Percentiles rank a stretch among this genome's conserved stretches.
Conservation (phyloP, 35 echinoderm and acorn worm genomes). For the Apostichopus parvimensis region DNA sequence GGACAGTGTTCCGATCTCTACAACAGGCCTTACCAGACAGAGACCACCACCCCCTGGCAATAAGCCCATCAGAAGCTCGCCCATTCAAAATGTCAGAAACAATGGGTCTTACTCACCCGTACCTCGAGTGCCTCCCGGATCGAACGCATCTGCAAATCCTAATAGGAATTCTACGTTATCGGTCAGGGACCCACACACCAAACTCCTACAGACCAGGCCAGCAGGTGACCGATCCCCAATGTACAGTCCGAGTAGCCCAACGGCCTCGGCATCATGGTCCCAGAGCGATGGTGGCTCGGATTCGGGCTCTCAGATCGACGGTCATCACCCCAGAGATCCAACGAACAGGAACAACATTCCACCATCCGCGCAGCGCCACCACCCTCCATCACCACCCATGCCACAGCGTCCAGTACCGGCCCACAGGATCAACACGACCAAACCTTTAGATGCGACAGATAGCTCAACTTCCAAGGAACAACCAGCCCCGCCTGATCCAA, state of each 20-base stretch:
- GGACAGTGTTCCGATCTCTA: constrained; percentile 73
- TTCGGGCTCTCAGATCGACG: constrained; percentile 30
- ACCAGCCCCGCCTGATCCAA: not conserved
- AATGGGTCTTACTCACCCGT: constrained; percentile 54
- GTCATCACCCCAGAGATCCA: not conserved
- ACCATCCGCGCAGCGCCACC: not conserved
- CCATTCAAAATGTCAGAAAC: constrained; percentile 30
- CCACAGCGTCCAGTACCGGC: constrained; percentile 26
- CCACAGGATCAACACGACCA: constrained; percentile 2
- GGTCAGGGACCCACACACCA: constrained; percentile 55
- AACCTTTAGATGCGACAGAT: not conserved
- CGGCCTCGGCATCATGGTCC: constrained; percentile 27
- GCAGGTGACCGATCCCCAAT: constrained; percentile 79
- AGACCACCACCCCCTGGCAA: constrained; percentile 18
- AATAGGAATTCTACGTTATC: constrained; percentile 45
- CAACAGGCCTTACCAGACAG: constrained; percentile 60
- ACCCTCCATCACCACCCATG: constrained; percentile 17
- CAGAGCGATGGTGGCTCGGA: not conserved
- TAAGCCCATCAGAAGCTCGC: constrained; percentile 42
- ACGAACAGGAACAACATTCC: constrained; percentile 32
- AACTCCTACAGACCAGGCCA: constrained; percentile 56
- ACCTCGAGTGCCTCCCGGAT: not conserved
- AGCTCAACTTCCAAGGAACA: constrained; percentile 29
- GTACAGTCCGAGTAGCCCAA: constrained; percentile 67
- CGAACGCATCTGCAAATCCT: not conserved